These are phyloP conservation scores for Hypothenemus hampei DNA, from an alignment of 1,140 invertebrate genomes.

Conservation along the genomic window DNA sequence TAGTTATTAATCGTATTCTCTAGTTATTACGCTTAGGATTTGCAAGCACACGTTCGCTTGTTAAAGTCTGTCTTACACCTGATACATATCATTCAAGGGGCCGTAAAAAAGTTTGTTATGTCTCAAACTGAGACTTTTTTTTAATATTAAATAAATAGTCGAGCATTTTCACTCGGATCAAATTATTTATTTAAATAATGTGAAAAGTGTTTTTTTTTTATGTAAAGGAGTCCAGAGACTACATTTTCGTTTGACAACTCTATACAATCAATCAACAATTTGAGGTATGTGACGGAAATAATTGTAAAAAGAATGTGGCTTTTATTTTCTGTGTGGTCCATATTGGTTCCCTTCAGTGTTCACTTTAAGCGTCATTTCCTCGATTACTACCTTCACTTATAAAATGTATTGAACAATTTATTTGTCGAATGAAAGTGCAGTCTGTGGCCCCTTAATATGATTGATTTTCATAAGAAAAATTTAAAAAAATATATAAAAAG, in stretches of 20 bases:
- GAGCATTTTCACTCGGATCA: slow-evolving; percentile 6
- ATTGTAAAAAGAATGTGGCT: too few relatives aligned
- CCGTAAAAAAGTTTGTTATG: slow-evolving; percentile 17
- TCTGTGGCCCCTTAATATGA: too few relatives aligned
- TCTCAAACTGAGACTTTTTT: slow-evolving; percentile 11
- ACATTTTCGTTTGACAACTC: too few relatives aligned
- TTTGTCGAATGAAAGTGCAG: too few relatives aligned
- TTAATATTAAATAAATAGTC: slow-evolving; percentile 9
- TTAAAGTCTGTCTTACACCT: slow-evolving; percentile 9
- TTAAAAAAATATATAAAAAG: slow-evolving; percentile 11
- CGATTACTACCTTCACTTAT: too few relatives aligned
- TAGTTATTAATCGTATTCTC: background rate
- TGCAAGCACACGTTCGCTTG: slow-evolving; percentile 4
- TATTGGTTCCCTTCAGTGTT: too few relatives aligned
- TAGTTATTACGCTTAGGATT: slow-evolving; percentile 13
- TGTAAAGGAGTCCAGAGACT: too few relatives aligned
- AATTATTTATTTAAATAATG: background rate
- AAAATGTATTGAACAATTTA: too few relatives aligned
- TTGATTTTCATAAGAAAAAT: slow-evolving; percentile 8
- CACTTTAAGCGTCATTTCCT: too few relatives aligned
- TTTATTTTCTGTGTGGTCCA: too few relatives aligned
- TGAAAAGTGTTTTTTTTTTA: background rate
- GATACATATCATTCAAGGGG: slow-evolving; percentile 24
- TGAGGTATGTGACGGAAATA: too few relatives aligned
- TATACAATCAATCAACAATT: too few relatives aligned